These are phyloP conservation scores for Oxyteleia sp. DNA, from an alignment of 2,888 invertebrate genomes.

Conservation along the genomic window DNA sequence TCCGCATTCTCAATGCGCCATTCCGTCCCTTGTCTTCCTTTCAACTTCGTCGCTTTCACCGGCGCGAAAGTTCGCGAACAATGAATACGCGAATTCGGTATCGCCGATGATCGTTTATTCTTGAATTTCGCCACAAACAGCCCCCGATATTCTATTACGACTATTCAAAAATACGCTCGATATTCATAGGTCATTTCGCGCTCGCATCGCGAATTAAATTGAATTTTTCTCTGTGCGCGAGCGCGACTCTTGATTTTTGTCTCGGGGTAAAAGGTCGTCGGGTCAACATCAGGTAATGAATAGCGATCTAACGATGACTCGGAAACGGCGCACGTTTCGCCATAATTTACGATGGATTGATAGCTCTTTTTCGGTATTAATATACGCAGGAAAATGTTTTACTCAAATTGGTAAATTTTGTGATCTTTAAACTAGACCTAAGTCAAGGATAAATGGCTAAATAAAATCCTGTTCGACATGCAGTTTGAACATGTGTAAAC, in stretches of 20 bases:
- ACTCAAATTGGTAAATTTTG: too few relatives aligned
- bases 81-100: constrained; percentile 36
- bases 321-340: constrained; percentile 77
- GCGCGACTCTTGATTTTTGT: constrained; percentile 29
- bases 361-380: too few relatives aligned
- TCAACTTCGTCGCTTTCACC: constrained; percentile 47
- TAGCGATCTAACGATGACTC: constrained; percentile 79
- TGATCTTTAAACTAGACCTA: too few relatives aligned
- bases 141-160: constrained; percentile 27
- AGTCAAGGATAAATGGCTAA: too few relatives aligned
- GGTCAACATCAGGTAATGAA: constrained; percentile 77
- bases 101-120: constrained; percentile 36
- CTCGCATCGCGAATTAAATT: constrained; percentile 22
- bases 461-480: too few relatives aligned
- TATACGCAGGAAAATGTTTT: too few relatives aligned
- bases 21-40: constrained; percentile 48
- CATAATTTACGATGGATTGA: too few relatives aligned
- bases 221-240: constrained; percentile 11
- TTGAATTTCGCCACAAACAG: constrained; percentile 22
- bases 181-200: constrained; percentile 24
- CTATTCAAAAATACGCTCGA: constrained; percentile 16
- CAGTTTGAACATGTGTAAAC: too few relatives aligned
- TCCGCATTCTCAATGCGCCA: constrained; percentile 40
- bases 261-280: constrained; percentile 65
- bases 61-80: constrained; percentile 35